phyloP scores from a whole-genome alignment of 2,888 invertebrate species.

The Salpingus planirostris region DNA sequence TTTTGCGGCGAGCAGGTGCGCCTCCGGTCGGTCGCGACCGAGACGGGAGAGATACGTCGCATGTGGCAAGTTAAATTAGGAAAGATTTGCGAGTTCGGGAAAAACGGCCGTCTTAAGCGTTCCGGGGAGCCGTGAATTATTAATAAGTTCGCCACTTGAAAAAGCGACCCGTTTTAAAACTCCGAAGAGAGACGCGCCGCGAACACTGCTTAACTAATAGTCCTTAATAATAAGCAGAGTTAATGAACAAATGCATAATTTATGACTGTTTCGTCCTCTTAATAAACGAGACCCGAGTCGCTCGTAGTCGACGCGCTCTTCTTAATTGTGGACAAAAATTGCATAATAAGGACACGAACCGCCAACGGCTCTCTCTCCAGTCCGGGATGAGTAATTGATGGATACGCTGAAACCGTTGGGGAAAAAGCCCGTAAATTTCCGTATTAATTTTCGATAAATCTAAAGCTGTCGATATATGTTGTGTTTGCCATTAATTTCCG shows the following conservation, averaged over 20 bases:
- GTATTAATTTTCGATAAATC: too few relatives aligned
- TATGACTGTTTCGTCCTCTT: constrained; percentile 16
- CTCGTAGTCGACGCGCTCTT: too few relatives aligned
- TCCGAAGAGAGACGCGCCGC: constrained; percentile 16
- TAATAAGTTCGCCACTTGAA: constrained; percentile 26
- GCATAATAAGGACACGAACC: too few relatives aligned
- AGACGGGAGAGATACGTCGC: constrained; percentile 10
- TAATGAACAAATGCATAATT: constrained; percentile 21
- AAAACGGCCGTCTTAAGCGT: constrained; percentile 27
- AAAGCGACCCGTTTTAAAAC: constrained; percentile 20
- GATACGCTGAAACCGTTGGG: too few relatives aligned
- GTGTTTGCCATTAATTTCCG: too few relatives aligned
- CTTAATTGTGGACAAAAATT: too few relatives aligned
- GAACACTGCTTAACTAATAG: constrained; percentile 19
- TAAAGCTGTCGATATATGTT: too few relatives aligned
- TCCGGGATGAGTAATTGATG: too few relatives aligned
- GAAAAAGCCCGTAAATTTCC: too few relatives aligned
- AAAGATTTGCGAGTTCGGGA: constrained; percentile 25
- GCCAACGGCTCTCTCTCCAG: too few relatives aligned
- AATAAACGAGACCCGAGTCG: constrained; percentile 7
- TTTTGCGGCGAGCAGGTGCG: too few relatives aligned
- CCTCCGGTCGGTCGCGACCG: constrained; percentile 1
- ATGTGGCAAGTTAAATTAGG: constrained; percentile 12
- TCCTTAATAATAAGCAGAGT: constrained; percentile 17
- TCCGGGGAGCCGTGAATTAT: constrained; percentile 28